Conservation (phyloP, 2,797 vertebrate genomes). For the Gila robusta region DNA sequence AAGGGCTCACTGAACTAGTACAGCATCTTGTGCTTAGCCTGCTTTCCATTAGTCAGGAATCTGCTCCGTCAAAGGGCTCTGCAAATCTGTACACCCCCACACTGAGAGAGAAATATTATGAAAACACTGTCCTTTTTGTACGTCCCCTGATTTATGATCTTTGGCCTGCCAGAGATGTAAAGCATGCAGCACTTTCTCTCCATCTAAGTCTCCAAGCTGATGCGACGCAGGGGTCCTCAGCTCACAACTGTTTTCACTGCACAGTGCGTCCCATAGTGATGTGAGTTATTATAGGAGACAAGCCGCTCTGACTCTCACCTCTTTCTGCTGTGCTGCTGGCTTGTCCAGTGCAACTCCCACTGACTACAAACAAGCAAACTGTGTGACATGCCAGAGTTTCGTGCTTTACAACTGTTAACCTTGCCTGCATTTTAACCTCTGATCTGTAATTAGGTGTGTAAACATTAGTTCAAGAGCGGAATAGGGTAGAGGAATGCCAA, state of each 20-base stretch:
- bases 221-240: constrained; percentile 15
- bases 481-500: constrained; percentile 20
- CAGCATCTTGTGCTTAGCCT: constrained; percentile 48
- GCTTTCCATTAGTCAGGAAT: constrained; percentile 63
- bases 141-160: constrained; percentile 38
- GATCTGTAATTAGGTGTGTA: constrained; percentile 57
- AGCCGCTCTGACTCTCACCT: constrained; percentile 16
- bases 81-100: constrained; percentile 27
- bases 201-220: neutral
- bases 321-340: constrained; percentile 19
- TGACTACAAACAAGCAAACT: constrained; percentile 33
- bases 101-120: constrained; percentile 46
- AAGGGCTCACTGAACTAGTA: neutral
- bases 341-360: constrained; percentile 18
- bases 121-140: constrained; percentile 55
- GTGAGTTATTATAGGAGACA: constrained; percentile 40
- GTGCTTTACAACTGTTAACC: constrained; percentile 19
- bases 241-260: constrained; percentile 25
- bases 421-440: constrained; percentile 43
- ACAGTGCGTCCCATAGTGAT: constrained; percentile 13
- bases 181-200: constrained; percentile 8
- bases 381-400: constrained; percentile 3
- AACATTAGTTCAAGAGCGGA: constrained; percentile 56
- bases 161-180: constrained; percentile 11
- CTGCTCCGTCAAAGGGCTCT: constrained; percentile 47